A percentile compares a stretch with the other conserved stretches of the same genome.
Conservation (phyloP, 1,140 invertebrate genomes). For the Akabosia matsudoensis region DNA sequence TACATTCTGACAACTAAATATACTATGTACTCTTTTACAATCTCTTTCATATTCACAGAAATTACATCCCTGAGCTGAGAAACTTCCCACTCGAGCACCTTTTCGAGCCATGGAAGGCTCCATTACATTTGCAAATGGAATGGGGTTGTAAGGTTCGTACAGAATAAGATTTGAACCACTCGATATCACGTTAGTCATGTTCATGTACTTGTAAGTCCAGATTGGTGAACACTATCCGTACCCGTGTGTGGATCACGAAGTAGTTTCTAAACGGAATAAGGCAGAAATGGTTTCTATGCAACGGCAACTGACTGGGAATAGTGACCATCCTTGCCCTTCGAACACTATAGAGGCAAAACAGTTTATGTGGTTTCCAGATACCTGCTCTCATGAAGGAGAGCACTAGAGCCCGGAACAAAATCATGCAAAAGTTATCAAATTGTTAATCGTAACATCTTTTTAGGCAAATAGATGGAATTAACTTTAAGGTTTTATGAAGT, state of each 20-base stretch:
- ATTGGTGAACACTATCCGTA: constrained; percentile 54
- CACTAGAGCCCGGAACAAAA: neutral
- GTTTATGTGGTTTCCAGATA: constrained; percentile 61
- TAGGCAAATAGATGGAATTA: too few relatives aligned
- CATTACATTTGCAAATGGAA: constrained; percentile 52
- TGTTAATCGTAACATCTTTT: neutral
- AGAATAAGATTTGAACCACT: too few relatives aligned
- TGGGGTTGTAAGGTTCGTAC: constrained; percentile 53
- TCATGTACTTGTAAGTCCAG: constrained; percentile 21
- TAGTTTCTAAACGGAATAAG: constrained; percentile 50
- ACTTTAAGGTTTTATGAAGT: too few relatives aligned
- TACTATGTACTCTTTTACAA: constrained; percentile 8
- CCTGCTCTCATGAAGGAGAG: constrained; percentile 21
- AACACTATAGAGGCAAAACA: constrained; percentile 61
- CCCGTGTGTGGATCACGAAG: constrained; percentile 54
- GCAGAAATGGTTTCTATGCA: constrained; percentile 48
- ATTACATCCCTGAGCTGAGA: constrained; percentile 54
- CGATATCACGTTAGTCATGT: neutral
- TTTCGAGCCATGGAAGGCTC: constrained; percentile 57
- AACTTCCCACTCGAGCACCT: constrained; percentile 54
- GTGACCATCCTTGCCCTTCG: constrained; percentile 60
- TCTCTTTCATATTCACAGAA: constrained; percentile 47
- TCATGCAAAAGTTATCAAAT: too few relatives aligned
- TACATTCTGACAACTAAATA: neutral
- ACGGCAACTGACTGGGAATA: constrained; percentile 31